Percentiles rank a stretch among this genome's conserved stretches.
phyloP scores from a whole-genome alignment of 2,797 vertebrate species.

The Percopsis omiscomaycus region DNA sequence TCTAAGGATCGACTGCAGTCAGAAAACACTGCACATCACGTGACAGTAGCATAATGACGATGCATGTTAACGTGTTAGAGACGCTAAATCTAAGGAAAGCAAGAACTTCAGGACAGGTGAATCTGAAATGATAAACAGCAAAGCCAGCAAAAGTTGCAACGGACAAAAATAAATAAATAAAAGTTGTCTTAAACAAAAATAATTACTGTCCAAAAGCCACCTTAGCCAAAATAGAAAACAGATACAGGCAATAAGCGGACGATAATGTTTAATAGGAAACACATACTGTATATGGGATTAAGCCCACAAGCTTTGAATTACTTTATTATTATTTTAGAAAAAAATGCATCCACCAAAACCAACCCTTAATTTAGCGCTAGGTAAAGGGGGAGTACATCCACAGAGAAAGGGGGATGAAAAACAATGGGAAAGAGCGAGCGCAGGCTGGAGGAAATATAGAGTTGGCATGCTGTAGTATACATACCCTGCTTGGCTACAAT shows the following conservation, averaged over 20 bases:
- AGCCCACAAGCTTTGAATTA: constrained; percentile 11
- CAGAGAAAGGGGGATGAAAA: constrained; percentile 48
- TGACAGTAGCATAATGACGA: constrained; percentile 12
- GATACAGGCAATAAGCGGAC: constrained; percentile 53
- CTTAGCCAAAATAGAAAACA: constrained; percentile 36
- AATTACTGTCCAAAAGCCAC: constrained; percentile 45
- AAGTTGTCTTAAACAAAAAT: neutral
- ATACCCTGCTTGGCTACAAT: constrained; percentile 98
- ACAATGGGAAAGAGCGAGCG: constrained; percentile 57
- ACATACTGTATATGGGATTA: neutral
- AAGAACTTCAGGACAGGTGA: constrained; percentile 12
- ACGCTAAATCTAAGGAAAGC: constrained; percentile 2
- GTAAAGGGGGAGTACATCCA: constrained; percentile 50
- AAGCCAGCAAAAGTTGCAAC: constrained; percentile 54
- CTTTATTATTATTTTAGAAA: constrained; percentile 15
- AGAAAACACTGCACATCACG: constrained; percentile 17
- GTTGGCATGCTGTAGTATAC: constrained; percentile 85
- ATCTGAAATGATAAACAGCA: constrained; percentile 38
- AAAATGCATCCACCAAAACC: constrained; percentile 67
- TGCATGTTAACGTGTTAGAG: neutral
- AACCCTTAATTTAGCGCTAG: constrained; percentile 42
- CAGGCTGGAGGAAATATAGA: constrained; percentile 55
- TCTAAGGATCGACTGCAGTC: constrained; percentile 8
- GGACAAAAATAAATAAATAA: constrained; percentile 45
- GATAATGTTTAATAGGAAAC: constrained; percentile 1